Base-by-base conservation (phyloP, 2,113 vertebrate species). In the Leptosomus discolor region DNA sequence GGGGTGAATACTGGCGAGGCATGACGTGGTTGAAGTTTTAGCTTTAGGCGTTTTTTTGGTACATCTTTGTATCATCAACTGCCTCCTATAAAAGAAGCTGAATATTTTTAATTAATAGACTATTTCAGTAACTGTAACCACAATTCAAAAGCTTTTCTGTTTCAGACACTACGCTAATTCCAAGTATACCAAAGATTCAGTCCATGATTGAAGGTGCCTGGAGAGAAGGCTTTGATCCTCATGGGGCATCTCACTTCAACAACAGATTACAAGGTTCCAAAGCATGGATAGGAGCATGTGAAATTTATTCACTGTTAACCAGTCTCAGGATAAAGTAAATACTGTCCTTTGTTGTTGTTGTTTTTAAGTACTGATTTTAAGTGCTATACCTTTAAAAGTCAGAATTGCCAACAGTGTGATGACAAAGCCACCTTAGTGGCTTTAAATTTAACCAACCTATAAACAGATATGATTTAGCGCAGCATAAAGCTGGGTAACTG, bases 231-330 rank as follows among this genome's bases (percentile, higher is more conserved):
- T 98, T 99, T 96, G 99, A 99, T 97, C 99, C 99, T 67, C 98
- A 99, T 8, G 99, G 99, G 23, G 99, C 99, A 11, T 99, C 98
- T 88, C 99, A 99, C 87, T 99, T 99, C 92, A 99, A 98, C 93
- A 95, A 97, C 79, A 98, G 85, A 69, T 97, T 99, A 84, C 98
- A 98, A 67, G 99, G 99, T 86, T 99, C 99, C 60, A 98, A 98
- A 64, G 99, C 99, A 48, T 99, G 99, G 99, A 99, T 99, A 71
- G 99, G 99, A 96, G 99, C 99, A 51, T 99, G 99, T 84, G 99
- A 99, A 98, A 98, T 99, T 88, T 99, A 99, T 94, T 97, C 98
- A n/a, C 97, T 99, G 15, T 97, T 99, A 91, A 99, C 98, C 58
- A 99, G 97, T 64, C 97, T 99, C 61, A 97, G 98, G 77, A 94